Conservation (phyloP, 2,113 vertebrate species). For the Proterorhinus semilunaris region DNA sequence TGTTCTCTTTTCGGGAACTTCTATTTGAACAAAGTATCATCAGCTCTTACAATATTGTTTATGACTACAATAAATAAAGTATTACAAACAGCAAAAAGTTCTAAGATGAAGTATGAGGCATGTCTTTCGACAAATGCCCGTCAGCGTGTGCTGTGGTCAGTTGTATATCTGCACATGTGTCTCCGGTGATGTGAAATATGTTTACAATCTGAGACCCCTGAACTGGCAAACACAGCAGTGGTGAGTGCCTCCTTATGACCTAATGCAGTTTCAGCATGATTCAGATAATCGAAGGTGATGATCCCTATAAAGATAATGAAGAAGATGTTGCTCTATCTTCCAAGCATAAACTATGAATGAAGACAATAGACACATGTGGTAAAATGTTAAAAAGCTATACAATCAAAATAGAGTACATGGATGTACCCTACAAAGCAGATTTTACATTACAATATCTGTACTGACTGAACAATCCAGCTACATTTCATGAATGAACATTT, state of each 20-base stretch:
- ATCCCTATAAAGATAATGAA: background rate
- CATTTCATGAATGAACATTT: no score
- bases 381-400: background rate
- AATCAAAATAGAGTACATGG: no score
- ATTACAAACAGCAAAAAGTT: constrained; percentile 19
- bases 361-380: background rate
- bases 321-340: background rate
- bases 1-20: constrained; percentile 25
- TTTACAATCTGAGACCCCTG: constrained; percentile 13
- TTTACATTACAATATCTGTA: no score
- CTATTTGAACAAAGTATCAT: constrained; percentile 3
- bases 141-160: constrained; percentile 14
- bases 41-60: constrained; percentile 32
- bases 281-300: background rate
- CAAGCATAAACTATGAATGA: no score
- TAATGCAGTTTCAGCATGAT: background rate
- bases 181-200: constrained; percentile 15
- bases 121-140: constrained; percentile 20
- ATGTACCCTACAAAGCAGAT: no score
- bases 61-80: constrained; percentile 15
- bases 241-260: constrained; percentile 21
- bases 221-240: constrained; percentile 18
- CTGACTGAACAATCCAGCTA: no score
- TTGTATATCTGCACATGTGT: constrained; percentile 23
- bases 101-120: constrained; percentile 13